Evolutionary conservation across 92 coral and sea anemone genomes (phyloP), one percentile per base, ranked within the genome.

Genomic region (Palythoa grandiflora): DNA sequence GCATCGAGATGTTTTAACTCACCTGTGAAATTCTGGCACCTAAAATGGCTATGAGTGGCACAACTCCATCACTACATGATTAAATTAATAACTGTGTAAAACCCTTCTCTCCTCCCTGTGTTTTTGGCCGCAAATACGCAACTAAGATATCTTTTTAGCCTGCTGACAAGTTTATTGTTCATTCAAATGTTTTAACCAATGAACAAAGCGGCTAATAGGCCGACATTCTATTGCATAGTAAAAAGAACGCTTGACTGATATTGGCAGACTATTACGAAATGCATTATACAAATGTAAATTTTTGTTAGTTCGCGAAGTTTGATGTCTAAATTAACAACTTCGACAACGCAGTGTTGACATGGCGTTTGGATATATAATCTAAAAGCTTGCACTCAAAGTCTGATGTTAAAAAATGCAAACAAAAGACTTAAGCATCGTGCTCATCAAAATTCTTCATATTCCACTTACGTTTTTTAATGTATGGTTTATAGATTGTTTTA

Each of bases 141-240:
- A 81, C 44, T 65, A 28, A 68, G 61, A 81, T 44, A 40, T 21
- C 44, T 81, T 66, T 75, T 81, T 81, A 65, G 75, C 65, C 47
- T n/a, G 39, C 71, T 81, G 86, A 81, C 86, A 81, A 50, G 38
- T 51, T 81, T 68, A 81, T 81, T 81, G 86, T 81, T 81, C 75
- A 15, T 19, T 44, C 60, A 81, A 71, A 81, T 65, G 38, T 44
- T 71, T 81, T 81, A 71, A 81, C 86, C 86, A 81, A 68, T 81
- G 86, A 81, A 81, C 86, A 81, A 81, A n/a, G 86, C 39, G 19
- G 75, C 57, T 81, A 81, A 81, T 81, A 53, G 74, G 19, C 75
- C 74, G 44, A 44, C 85, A 80, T 80, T 60, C 85, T 63, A 80
- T 80, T 80, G 85, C 85, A 80, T 38, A 48, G 37, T 17, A 65